phyloP scores from a whole-genome alignment of 2,113 vertebrate genomes.

The Lichenostomus cassidix region DNA sequence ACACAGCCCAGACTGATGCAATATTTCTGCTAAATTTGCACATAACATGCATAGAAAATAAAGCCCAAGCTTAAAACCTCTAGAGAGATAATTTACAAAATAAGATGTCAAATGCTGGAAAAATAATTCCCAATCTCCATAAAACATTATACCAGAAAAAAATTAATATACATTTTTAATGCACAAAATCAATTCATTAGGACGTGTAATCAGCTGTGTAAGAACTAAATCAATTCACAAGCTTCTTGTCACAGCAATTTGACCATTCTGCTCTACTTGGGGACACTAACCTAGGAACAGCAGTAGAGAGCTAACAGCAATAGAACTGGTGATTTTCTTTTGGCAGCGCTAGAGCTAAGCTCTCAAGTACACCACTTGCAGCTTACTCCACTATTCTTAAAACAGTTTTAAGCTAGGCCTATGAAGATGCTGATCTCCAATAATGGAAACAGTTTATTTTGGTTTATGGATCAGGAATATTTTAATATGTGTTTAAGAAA shows the following conservation, averaged over 20 bases:
- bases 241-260: slow-evolving; percentile 4
- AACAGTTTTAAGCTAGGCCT: not conserved
- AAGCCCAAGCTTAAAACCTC: not conserved
- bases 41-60: not conserved
- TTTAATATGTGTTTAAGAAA: not conserved
- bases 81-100: slow-evolving; percentile 14
- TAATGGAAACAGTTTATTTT: not conserved
- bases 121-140: slow-evolving; percentile 16
- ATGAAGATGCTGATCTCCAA: not conserved
- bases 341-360: not conserved
- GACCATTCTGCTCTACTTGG: not conserved
- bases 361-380: not conserved
- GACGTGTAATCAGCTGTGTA: slow-evolving; percentile 18
- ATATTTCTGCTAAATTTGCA: slow-evolving; percentile 2
- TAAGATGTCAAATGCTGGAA: slow-evolving; percentile 16
- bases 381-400: not conserved
- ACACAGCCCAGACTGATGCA: not conserved
- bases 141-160: not conserved
- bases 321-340: not conserved
- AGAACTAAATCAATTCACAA: slow-evolving; percentile 28
- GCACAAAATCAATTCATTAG: slow-evolving; percentile 35
- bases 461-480: not conserved
- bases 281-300: not conserved
- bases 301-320: not conserved
- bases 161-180: slow-evolving; percentile 23